These are phyloP conservation scores for Pogoniulus pusillus DNA, from an alignment of 2,797 vertebrate species.

Conservation along the genomic window DNA sequence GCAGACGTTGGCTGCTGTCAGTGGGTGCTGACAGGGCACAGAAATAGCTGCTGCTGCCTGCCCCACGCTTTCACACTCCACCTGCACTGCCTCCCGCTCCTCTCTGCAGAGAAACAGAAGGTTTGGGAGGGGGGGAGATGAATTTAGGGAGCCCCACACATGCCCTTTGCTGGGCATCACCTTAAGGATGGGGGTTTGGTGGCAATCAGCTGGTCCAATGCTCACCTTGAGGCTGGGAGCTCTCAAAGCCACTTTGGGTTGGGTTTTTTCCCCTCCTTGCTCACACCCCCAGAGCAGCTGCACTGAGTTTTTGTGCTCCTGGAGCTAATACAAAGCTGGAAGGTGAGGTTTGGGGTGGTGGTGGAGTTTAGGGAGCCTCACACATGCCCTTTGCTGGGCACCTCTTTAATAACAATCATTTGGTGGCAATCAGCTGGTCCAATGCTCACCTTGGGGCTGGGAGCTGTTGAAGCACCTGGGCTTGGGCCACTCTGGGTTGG, in stretches of 20 bases:
- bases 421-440: no score
- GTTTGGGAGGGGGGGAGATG: no score
- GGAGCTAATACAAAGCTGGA: neutral
- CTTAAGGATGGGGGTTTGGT: no score
- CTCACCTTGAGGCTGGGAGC: no score
- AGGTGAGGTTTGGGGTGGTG: neutral
- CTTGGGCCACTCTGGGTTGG: accelerated
- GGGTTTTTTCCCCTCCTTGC: neutral
- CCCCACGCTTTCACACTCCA: neutral
- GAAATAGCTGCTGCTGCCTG: slow-evolving; percentile 31
- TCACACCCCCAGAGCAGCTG: neutral
- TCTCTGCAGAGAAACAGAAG: neutral
- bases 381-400: no score
- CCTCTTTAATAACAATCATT: no score
- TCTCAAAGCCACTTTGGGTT: neutral
- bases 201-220: accelerated
- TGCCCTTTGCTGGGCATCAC: no score
- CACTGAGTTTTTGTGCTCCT: neutral
- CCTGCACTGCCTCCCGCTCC: neutral
- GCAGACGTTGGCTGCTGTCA: neutral
- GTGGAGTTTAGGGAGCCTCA: no score
- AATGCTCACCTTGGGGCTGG: no score
- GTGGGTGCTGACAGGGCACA: slow-evolving; percentile 45
- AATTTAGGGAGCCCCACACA: no score
- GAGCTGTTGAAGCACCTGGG: no score